Conservation (phyloP, 2,888 invertebrate species). For the Sminthurinus aureus region DNA sequence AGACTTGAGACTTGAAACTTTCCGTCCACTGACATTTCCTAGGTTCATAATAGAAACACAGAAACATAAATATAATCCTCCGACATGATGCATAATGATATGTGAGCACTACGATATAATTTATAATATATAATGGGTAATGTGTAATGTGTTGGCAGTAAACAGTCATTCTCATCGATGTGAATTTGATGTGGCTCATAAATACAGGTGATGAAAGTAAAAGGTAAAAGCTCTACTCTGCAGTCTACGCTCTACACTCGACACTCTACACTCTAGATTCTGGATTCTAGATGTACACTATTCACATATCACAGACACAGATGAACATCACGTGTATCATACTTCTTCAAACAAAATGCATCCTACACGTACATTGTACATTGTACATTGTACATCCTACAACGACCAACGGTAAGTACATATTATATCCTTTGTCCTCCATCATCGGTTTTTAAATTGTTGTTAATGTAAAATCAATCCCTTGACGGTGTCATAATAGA, state of each 20-base stretch:
- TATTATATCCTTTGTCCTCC: not conserved
- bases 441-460: conserved; percentile 37
- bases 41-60: too few species aligned
- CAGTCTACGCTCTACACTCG: not conserved
- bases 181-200: not conserved
- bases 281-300: too few species aligned
- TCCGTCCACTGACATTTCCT: too few species aligned
- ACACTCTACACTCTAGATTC: not conserved
- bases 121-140: too few species aligned
- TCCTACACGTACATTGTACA: not conserved
- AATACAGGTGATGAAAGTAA: too few species aligned
- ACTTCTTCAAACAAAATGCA: too few species aligned
- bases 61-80: too few species aligned
- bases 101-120: too few species aligned
- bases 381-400: not conserved
- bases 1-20: too few species aligned
- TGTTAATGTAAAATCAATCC: conserved; percentile 47
- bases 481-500: not conserved
- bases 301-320: not conserved
- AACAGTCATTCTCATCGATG: not conserved
- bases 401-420: not conserved
- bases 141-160: too few species aligned
- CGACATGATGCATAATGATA: too few species aligned
- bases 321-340: not conserved
- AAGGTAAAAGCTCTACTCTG: not conserved